Evolutionary conservation across 2,113 vertebrate species (phyloP), one percentile per base, ranked within the genome.

Genomic region (Thymallus thymallus): DNA sequence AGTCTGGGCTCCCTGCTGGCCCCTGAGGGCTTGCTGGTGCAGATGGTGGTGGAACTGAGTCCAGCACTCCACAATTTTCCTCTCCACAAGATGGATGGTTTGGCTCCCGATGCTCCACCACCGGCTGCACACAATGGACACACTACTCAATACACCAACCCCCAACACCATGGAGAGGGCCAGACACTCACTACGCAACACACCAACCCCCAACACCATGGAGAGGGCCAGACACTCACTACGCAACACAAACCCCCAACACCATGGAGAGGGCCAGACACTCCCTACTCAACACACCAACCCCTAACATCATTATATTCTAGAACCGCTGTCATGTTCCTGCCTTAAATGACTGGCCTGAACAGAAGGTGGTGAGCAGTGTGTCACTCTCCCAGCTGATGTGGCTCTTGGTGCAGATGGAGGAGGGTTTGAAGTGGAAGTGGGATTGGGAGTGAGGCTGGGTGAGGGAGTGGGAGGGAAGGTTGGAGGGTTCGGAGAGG

Each of bases 31-130:
- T 84, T 79, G 79, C 84, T 74, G 88, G 85, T 87, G 90, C 92
- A 93, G 92, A 93, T 92, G 92, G 92, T 87, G 80, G 75, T 84
- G 76, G 81, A 62, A 81, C 73, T 73, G 72, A 71, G 84, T 88
- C 88, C 89, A 88, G 87, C 16, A 14, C 13, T 88, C 84, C 89
- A 85, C 78, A 89, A 90, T 86, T 51, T 16, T 51, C 73, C 79
- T 81, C 87, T 83, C 85, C 86, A 90, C 89, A 89, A 91, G 89
- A 91, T 88, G 91, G 73, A 88, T 89, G 90, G 90, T 89, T 81
- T 78, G 79, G 84, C 88, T 91, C 88, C 85, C 80, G 74, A 84
- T 88, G 83, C 86, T 82, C 77, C 79, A 82, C 86, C 81, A 82
- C 87, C 86, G 89, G 85, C 87, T 90, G 88, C 89, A 91, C 86